Conservation (phyloP, 2,113 vertebrate species). For the Xiphias gladius region DNA sequence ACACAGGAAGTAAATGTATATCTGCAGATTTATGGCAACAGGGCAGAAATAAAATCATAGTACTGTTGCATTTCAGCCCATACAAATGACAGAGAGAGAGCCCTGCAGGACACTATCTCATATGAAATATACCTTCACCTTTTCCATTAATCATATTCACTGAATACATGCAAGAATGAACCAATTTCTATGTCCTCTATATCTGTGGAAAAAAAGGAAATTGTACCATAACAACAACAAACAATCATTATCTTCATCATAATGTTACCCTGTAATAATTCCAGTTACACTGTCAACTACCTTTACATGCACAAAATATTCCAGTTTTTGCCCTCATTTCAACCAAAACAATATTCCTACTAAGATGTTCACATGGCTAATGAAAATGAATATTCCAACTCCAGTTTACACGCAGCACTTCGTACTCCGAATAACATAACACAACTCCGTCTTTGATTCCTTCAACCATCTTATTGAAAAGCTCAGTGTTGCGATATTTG, state of each 20-base stretch:
- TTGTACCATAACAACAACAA: neutral
- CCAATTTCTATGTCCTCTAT: neutral
- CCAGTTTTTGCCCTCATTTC: no score
- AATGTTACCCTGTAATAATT: neutral
- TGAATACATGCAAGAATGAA: conserved; percentile 15
- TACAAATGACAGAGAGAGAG: conserved; percentile 4
- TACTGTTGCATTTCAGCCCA: conserved; percentile 1
- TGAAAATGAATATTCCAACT: no score
- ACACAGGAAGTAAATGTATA: conserved; percentile 52
- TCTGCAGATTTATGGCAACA: conserved; percentile 54
- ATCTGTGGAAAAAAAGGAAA: neutral
- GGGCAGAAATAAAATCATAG: conserved; percentile 31
- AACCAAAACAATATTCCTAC: no score
- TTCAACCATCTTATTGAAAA: no score
- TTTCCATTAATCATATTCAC: conserved; percentile 8
- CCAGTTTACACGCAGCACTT: no score
- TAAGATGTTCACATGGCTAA: no score
- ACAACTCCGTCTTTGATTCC: no score
- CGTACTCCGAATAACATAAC: no score
- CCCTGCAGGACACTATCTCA: conserved; percentile 1
- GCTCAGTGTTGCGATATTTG: no score
- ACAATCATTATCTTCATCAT: neutral
- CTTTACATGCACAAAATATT: no score
- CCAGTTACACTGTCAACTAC: neutral
- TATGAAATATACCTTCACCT: neutral